Conservation (phyloP, 2,113 vertebrate genomes). For the Saccopteryx bilineata region DNA sequence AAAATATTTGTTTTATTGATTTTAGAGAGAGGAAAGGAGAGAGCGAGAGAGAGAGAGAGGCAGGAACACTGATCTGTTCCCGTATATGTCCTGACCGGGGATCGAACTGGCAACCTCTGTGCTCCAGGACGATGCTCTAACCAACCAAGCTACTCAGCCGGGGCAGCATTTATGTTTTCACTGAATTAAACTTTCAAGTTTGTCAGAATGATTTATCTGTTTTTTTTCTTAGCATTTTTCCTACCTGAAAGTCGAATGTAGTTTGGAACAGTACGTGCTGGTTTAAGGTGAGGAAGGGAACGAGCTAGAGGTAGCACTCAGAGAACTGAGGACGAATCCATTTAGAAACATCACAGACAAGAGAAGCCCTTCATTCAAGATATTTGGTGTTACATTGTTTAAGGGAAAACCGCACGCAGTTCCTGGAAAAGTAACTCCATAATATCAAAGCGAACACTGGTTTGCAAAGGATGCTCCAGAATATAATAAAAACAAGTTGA, state of each 20-base stretch:
- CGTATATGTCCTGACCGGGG: too few relatives aligned
- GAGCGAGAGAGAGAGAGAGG: too few relatives aligned
- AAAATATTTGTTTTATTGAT: too few relatives aligned
- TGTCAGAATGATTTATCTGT: neutral
- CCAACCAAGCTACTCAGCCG: too few relatives aligned
- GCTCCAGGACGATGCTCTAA: too few relatives aligned
- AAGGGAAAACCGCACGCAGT: neutral
- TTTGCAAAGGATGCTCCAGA: constrained; percentile 32
- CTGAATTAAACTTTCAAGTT: constrained; percentile 23
- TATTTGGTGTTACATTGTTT: neutral
- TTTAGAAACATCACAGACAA: constrained; percentile 4
- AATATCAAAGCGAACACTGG: constrained; percentile 54
- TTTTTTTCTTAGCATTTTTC: constrained; percentile 60
- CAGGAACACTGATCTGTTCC: too few relatives aligned
- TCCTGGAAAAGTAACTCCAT: constrained; percentile 36
- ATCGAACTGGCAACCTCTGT: too few relatives aligned
- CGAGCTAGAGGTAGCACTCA: neutral
- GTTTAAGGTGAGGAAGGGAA: neutral
- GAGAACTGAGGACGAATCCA: neutral
- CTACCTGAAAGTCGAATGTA: neutral
- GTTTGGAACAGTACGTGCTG: neutral
- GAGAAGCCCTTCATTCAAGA: neutral
- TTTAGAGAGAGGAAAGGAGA: too few relatives aligned
- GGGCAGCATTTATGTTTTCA: neutral
- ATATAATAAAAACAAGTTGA: constrained; percentile 1